These are phyloP conservation scores for Xenopus laevis DNA, from an alignment of 2,113 vertebrate genomes.

Conservation along the genomic window DNA sequence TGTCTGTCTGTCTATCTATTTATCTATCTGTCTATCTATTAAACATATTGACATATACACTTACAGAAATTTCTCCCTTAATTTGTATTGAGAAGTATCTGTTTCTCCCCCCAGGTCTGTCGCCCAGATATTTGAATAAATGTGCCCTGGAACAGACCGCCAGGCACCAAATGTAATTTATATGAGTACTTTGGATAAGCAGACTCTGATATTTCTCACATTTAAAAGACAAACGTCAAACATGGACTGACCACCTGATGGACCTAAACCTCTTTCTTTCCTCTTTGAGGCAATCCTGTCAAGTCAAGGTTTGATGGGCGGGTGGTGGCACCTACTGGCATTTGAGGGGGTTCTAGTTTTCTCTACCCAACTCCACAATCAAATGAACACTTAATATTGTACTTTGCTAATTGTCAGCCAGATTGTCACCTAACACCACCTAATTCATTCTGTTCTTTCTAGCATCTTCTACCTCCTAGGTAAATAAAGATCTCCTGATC, in stretches of 20 bases:
- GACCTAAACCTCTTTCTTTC: neutral
- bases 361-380: neutral
- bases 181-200: constrained; percentile 2
- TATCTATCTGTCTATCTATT: too few relatives aligned
- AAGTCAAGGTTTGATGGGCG: neutral
- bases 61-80: too few relatives aligned
- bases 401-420: constrained; percentile 12
- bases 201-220: neutral
- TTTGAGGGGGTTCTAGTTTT: neutral
- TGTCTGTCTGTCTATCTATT: too few relatives aligned
- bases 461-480: neutral
- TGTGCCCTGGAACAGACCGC: constrained; percentile 5
- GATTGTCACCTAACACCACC: neutral
- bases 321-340: neutral
- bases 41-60: too few relatives aligned
- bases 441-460: neutral
- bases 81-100: neutral
- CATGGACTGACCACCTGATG: neutral
- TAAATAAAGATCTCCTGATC: neutral
- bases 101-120: constrained; percentile 60
- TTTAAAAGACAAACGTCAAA: neutral
- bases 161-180: neutral
- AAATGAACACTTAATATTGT: neutral
- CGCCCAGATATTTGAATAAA: constrained; percentile 68
- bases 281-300: neutral